A percentile compares a stretch with the other conserved stretches of the same genome.
Evolutionary conservation across 2,113 vertebrate species (phyloP).

Genomic region (western clawed frog (Xenopus tropicalis)): DNA sequence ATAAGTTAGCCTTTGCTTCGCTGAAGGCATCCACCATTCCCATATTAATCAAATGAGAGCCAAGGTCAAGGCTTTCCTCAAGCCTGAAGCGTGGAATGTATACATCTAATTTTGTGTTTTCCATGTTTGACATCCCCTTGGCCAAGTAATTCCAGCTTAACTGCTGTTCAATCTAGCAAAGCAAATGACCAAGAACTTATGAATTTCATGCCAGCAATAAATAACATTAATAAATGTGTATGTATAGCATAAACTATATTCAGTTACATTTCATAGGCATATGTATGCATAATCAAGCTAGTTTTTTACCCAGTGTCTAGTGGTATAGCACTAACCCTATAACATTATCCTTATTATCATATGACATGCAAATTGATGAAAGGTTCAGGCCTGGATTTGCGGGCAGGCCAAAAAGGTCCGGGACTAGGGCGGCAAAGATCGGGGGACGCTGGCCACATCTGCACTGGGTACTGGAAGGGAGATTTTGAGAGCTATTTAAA

Average conservation of each 20-base stretch:
- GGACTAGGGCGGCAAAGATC: too few species aligned
- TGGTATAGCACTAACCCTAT: slow-evolving; percentile 7
- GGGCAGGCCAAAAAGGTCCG: too few species aligned
- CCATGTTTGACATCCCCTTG: slow-evolving; percentile 76
- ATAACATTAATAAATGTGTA: too few species aligned
- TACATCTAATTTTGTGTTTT: slow-evolving; percentile 58
- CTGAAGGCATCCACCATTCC: slow-evolving; percentile 68
- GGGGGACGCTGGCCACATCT: too few species aligned
- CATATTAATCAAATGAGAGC: slow-evolving; percentile 65
- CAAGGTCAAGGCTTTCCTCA: slow-evolving; percentile 72
- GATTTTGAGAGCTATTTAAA: too few species aligned
- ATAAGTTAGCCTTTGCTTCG: slow-evolving; percentile 60
- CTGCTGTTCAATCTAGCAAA: slow-evolving; percentile 70
- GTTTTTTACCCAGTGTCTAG: not conserved
- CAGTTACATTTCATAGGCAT: too few species aligned
- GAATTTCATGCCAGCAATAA: too few species aligned
- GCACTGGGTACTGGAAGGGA: too few species aligned
- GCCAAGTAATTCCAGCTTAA: slow-evolving; percentile 72
- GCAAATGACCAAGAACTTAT: not conserved
- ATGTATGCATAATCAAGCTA: not conserved
- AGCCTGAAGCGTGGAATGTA: slow-evolving; percentile 75
- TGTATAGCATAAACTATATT: too few species aligned
- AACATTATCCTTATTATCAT: not conserved
- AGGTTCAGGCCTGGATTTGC: too few species aligned
- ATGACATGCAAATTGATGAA: too few species aligned